Evolutionary conservation across 2,888 invertebrate genomes (phyloP).

Genomic region (Drosophila paranaensis): DNA sequence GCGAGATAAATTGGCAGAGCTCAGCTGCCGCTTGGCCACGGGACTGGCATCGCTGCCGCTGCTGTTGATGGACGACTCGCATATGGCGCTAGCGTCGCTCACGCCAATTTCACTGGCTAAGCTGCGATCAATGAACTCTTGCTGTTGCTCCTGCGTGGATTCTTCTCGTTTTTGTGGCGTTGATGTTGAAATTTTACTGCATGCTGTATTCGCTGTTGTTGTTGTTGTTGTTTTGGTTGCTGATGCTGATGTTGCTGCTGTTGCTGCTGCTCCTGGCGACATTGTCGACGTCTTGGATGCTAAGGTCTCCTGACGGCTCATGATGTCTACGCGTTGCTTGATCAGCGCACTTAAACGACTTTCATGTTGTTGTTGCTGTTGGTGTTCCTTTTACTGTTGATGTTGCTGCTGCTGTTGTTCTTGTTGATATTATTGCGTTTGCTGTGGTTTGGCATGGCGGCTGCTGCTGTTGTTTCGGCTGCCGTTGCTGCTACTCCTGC

Average conservation of each 20-base stretch:
- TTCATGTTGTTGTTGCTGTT: constrained; percentile 43
- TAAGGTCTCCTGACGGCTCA: constrained; percentile 71
- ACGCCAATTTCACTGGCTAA: constrained; percentile 60
- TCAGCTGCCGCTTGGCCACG: constrained; percentile 78
- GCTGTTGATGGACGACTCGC: constrained; percentile 56
- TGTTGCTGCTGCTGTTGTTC: constrained; percentile 9
- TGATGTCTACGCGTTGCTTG: constrained; percentile 42
- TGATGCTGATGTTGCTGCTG: constrained; percentile 60
- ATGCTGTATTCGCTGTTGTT: constrained; percentile 27
- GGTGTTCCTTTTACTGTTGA: constrained; percentile 14
- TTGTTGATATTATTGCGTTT: constrained; percentile 8
- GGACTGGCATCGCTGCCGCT: constrained; percentile 67
- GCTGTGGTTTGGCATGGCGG: constrained; percentile 52
- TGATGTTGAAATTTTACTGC: constrained; percentile 80
- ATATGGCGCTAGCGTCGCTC: constrained; percentile 63
- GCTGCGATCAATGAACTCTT: constrained; percentile 59
- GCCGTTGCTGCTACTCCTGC: constrained; percentile 18
- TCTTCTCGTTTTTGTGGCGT: constrained; percentile 75
- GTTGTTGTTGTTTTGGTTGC: constrained; percentile 55
- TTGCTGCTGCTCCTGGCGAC: constrained; percentile 19
- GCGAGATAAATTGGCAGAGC: constrained; percentile 68
- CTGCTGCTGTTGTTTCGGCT: constrained; percentile 16
- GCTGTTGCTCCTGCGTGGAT: constrained; percentile 35
- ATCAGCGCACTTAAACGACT: constrained; percentile 39
- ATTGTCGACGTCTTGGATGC: constrained; percentile 21